A percentile compares a stretch with the other conserved stretches of the same genome.
These are phyloP conservation scores for Mesopsocus fuscifrons DNA, from an alignment of 2,888 invertebrate species.

Conservation along the genomic window DNA sequence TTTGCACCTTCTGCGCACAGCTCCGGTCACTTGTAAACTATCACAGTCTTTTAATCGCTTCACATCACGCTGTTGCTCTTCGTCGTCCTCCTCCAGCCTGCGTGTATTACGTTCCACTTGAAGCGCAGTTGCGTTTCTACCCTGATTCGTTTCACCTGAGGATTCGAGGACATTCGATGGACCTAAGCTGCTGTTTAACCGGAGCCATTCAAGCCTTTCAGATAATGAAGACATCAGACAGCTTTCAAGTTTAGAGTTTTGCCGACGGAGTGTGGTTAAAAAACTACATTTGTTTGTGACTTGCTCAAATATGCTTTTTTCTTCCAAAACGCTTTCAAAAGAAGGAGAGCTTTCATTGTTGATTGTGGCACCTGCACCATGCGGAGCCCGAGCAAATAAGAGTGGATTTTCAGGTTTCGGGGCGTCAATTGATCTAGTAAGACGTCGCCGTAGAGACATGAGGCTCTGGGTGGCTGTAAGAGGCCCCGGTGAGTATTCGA, in stretches of 20 bases:
- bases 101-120: background rate
- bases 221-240: constrained; percentile 3
- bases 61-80: background rate
- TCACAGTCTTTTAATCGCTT: constrained; percentile 6
- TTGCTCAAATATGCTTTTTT: constrained; percentile 6
- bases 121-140: background rate
- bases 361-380: constrained; percentile 7
- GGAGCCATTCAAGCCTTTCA: constrained; percentile 5
- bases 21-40: background rate
- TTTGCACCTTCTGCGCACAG: background rate
- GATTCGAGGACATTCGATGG: background rate
- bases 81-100: background rate
- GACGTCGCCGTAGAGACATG: constrained; percentile 28
- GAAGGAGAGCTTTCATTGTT: background rate
- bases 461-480: constrained; percentile 26
- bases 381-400: background rate
- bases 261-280: background rate
- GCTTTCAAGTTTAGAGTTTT: constrained; percentile 3
- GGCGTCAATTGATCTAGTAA: constrained; percentile 24
- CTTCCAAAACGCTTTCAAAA: constrained; percentile 3
- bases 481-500: constrained; percentile 31
- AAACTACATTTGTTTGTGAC: background rate
- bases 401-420: constrained; percentile 1
- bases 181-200: constrained; percentile 3
- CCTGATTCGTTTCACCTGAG: constrained; percentile 7